phyloP scores from a whole-genome alignment of 2,888 invertebrate genomes.

The Pegoplata infirma region DNA sequence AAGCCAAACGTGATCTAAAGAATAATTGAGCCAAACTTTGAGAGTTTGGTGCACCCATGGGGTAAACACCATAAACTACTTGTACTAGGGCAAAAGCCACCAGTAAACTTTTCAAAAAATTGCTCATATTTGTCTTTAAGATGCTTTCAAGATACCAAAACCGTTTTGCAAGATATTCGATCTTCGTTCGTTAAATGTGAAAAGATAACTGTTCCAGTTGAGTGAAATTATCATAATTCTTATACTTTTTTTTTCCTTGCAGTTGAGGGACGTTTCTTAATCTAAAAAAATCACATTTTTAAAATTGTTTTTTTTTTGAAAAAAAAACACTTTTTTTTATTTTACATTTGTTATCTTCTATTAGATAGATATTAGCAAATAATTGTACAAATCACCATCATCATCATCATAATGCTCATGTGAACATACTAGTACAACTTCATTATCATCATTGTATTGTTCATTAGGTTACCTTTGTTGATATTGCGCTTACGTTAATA shows the following conservation, averaged over 20 bases:
- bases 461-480: not conserved
- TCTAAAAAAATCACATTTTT: not conserved
- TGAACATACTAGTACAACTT: too few relatives aligned
- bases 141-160: not conserved
- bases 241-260: slow-evolving; percentile 41
- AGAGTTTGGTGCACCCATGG: slow-evolving; percentile 43
- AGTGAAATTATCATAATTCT: slow-evolving; percentile 22
- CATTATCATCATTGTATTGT: too few relatives aligned
- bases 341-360: slow-evolving; percentile 39
- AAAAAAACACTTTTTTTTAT: not conserved
- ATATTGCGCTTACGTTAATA: not conserved
- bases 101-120: slow-evolving; percentile 1
- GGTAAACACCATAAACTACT: not conserved
- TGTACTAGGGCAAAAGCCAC: slow-evolving; percentile 18
- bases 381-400: not conserved
- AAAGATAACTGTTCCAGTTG: slow-evolving; percentile 30
- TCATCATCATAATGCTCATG: not conserved
- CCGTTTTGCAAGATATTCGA: not conserved
- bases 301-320: not conserved
- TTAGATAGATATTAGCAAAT: slow-evolving; percentile 18
- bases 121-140: slow-evolving; percentile 23
- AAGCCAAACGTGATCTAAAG: slow-evolving; percentile 67
- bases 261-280: slow-evolving; percentile 11
- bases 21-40: slow-evolving; percentile 70
- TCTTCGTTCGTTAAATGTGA: slow-evolving; percentile 1